phyloP scores from a whole-genome alignment of 2,888 invertebrate species.

The Lathronympha strigana region DNA sequence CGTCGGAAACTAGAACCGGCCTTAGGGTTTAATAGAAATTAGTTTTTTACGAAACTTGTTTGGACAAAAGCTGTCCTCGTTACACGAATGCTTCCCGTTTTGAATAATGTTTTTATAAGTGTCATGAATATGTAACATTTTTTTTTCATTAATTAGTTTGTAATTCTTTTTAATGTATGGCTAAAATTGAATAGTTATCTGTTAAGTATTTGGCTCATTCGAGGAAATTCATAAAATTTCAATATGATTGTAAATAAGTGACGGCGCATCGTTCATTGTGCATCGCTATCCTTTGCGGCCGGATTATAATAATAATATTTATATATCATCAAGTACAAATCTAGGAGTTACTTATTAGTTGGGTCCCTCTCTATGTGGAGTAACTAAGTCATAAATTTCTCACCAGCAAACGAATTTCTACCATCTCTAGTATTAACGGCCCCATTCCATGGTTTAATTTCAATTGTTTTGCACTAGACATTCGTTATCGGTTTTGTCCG shows the following conservation, averaged over 20 bases:
- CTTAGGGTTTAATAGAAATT: constrained; percentile 65
- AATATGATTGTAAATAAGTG: constrained; percentile 62
- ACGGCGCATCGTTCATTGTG: constrained; percentile 47
- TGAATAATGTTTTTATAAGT: constrained; percentile 59
- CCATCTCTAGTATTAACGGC: constrained; percentile 65
- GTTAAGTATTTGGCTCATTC: constrained; percentile 63
- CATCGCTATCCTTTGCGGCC: constrained; percentile 66
- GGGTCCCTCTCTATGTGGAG: constrained; percentile 53
- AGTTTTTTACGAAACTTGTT: constrained; percentile 49
- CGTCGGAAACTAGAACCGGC: constrained; percentile 21
- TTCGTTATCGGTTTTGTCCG: constrained; percentile 68
- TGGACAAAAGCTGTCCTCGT: constrained; percentile 64
- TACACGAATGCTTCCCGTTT: constrained; percentile 77
- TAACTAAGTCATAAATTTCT: constrained; percentile 63
- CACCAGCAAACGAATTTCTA: constrained; percentile 51
- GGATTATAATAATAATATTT: constrained; percentile 66
- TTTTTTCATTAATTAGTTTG: constrained; percentile 72
- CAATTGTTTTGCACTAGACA: constrained; percentile 39
- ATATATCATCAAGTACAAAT: constrained; percentile 77
- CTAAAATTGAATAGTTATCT: constrained; percentile 62
- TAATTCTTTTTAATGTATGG: constrained; percentile 73
- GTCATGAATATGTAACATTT: constrained; percentile 71
- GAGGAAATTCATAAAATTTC: constrained; percentile 49
- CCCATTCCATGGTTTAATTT: constrained; percentile 60
- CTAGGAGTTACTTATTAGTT: constrained; percentile 67